phyloP scores from a whole-genome alignment of 30 jellyfish, hydroid and myxozoan genomes.

The Calvadosia cruxmelitensis region DNA sequence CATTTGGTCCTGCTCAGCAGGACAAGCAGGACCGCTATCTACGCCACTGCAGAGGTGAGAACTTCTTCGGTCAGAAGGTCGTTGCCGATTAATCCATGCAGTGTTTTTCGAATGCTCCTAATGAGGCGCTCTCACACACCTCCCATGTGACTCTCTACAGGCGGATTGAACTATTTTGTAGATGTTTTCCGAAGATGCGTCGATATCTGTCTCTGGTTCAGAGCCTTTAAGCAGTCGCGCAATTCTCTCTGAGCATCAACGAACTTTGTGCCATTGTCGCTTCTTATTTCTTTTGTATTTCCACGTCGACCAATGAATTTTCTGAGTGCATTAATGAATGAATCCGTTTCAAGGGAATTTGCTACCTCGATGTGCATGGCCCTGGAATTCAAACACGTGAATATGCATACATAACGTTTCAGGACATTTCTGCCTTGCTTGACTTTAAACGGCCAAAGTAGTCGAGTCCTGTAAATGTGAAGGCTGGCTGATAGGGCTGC shows the following conservation, averaged over 20 bases:
- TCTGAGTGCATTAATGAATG: conserved; percentile 15
- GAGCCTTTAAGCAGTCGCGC: neutral
- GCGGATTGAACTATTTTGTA: conserved; percentile 4
- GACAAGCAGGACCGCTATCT: no score
- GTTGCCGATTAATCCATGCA: neutral
- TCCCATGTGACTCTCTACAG: conserved; percentile 23
- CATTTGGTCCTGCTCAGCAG: no score
- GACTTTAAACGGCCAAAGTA: conserved; percentile 28
- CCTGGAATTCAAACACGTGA: conserved; percentile 11
- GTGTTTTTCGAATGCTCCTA: conserved; percentile 7
- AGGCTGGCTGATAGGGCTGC: conserved; percentile 12
- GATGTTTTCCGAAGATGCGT: conserved; percentile 2
- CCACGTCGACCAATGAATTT: conserved; percentile 6
- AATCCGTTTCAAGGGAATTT: neutral
- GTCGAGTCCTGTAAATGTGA: conserved; percentile 29
- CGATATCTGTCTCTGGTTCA: neutral
- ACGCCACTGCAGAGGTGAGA: neutral
- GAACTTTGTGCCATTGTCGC: conserved; percentile 9
- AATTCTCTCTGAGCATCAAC: conserved; percentile 17
- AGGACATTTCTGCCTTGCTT: conserved; percentile 19
- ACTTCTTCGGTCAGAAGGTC: neutral
- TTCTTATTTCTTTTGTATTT: neutral
- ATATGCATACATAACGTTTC: conserved; percentile 20
- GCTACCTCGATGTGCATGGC: conserved; percentile 3
- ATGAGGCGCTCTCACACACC: conserved; percentile 31